A percentile compares a stretch with the other conserved stretches of the same genome.
These are phyloP conservation scores for Pteronotus mesoamericanus DNA, from an alignment of 2,797 vertebrate genomes.

Conservation along the genomic window DNA sequence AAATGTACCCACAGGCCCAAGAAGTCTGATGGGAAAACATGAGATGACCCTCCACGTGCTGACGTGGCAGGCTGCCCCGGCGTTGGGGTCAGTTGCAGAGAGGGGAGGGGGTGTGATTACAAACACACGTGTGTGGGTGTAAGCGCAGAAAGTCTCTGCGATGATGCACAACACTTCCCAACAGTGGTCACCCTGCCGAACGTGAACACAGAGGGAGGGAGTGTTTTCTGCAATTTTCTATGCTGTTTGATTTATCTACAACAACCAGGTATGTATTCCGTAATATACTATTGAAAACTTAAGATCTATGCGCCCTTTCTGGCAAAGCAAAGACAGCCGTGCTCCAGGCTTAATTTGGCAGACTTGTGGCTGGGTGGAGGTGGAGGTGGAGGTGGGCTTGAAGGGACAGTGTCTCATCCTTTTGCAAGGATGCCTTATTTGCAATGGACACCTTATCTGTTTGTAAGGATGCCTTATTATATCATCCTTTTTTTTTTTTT, in stretches of 20 bases:
- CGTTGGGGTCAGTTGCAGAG: not conserved
- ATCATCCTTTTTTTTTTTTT: not conserved
- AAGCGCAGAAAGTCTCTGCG: not conserved
- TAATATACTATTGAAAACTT: not conserved
- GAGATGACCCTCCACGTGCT: not conserved
- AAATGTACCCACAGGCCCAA: not conserved
- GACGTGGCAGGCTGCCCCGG: not conserved
- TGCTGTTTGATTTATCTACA: not conserved
- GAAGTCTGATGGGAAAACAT: not conserved
- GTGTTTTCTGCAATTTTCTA: not conserved
- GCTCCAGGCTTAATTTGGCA: not conserved
- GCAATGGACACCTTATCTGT: not conserved
- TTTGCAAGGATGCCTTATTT: not conserved
- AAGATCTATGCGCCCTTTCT: not conserved
- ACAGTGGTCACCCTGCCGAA: not conserved
- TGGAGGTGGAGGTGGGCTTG: not conserved
- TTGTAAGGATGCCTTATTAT: not conserved
- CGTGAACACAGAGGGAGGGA: not conserved
- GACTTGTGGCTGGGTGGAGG: not conserved
- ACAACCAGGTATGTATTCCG: not conserved
- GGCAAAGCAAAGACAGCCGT: not conserved
- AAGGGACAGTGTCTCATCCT: not conserved
- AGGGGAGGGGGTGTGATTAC: not conserved
- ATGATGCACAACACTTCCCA: fast-evolving
- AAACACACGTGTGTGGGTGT: fast-evolving